A percentile compares a stretch with the other conserved stretches of the same genome.
Conservation (phyloP, 1,140 invertebrate genomes). For the Pollicipes pollicipes region DNA sequence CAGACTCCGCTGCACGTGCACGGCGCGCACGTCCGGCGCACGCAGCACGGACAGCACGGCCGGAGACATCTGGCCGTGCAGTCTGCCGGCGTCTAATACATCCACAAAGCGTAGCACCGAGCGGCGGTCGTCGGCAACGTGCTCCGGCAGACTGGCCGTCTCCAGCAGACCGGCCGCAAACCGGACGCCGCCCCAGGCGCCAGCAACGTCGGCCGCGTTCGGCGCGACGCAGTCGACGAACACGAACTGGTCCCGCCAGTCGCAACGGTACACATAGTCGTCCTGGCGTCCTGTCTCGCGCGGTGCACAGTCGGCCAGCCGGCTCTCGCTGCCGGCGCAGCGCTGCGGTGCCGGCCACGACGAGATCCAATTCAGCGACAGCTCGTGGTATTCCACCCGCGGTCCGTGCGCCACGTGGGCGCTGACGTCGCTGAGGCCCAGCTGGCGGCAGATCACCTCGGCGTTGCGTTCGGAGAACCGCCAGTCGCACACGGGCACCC, state of each 20-base stretch:
- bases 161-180: slow-evolving; percentile 82
- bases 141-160: slow-evolving; percentile 34
- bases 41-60: slow-evolving; percentile 75
- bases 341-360: slow-evolving; percentile 86
- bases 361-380: slow-evolving; percentile 65
- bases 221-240: slow-evolving; percentile 79
- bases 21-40: slow-evolving; percentile 58
- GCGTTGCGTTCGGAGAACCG: slow-evolving; percentile 87
- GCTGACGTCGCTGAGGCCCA: slow-evolving; percentile 78
- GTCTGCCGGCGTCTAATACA: slow-evolving; percentile 82
- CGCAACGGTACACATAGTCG: background rate
- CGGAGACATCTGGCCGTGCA: slow-evolving; percentile 86
- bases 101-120: slow-evolving; percentile 65
- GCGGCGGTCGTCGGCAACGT: slow-evolving; percentile 35
- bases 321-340: slow-evolving; percentile 39
- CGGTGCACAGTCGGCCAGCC: background rate
- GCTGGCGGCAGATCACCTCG: slow-evolving; percentile 80
- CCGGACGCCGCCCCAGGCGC: slow-evolving; percentile 92
- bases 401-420: slow-evolving; percentile 62
- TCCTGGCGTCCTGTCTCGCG: background rate
- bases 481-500: slow-evolving; percentile 90
- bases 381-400: slow-evolving; percentile 65
- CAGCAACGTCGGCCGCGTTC: slow-evolving; percentile 43
- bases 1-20: slow-evolving; percentile 67
- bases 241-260: slow-evolving; percentile 45